Conservation (phyloP, 2,797 vertebrate species). For the Enteromius trimaculatus region DNA sequence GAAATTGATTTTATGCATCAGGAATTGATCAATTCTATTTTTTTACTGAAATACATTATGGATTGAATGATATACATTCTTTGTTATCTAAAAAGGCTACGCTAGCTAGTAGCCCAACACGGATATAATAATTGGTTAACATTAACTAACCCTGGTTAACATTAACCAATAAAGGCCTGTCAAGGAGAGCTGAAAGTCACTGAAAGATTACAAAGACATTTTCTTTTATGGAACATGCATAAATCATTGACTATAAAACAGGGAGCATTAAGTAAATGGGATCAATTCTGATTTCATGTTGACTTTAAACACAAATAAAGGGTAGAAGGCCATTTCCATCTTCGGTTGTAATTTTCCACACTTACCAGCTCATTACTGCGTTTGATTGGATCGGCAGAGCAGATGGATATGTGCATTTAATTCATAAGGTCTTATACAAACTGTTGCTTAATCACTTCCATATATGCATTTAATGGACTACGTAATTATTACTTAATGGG, state of each 20-base stretch:
- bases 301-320: neutral
- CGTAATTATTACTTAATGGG: conserved; percentile 10
- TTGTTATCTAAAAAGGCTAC: neutral
- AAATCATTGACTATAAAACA: neutral
- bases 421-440: neutral
- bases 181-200: neutral
- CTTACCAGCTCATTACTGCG: conserved; percentile 13
- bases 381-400: conserved; percentile 4
- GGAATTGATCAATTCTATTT: neutral
- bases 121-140: neutral
- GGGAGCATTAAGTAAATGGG: neutral
- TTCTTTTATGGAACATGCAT: conserved; percentile 7
- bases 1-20: neutral
- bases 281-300: conserved; percentile 10
- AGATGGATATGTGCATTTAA: conserved; percentile 1
- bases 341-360: conserved; percentile 14
- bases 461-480: conserved; percentile 7
- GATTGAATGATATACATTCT: no score
- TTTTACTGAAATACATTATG: neutral
- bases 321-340: neutral
- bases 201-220: neutral
- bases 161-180: neutral
- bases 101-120: neutral
- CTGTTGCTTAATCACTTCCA: neutral
- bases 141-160: neutral